Base-by-base conservation (phyloP, 2,888 invertebrate species). In the Acleris sparsana region DNA sequence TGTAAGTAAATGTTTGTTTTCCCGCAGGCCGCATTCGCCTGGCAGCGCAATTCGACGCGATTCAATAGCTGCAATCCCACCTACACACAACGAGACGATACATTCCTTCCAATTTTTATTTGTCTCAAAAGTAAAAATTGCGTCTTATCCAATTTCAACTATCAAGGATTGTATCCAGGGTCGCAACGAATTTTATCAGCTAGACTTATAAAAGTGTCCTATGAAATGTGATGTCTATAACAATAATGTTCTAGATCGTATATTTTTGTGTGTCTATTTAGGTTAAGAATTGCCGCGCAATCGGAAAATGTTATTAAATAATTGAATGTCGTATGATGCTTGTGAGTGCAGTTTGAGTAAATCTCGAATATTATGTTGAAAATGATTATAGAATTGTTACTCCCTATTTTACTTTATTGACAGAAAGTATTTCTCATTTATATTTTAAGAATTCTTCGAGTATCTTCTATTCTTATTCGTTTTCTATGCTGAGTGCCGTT, bases 231-330 rank as follows among this genome's bases (percentile, higher is more conserved):
- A 92, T 92, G 90, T 89, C 84, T 84, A 84, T 87, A 89, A 92
- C 92, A 91, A 92, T 92, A 92, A 92, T 85, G 85, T 90, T 90
- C 90, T 87, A 89, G 88, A 90, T 86, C 67, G 84, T 89, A 88
- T 92, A 91, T 91, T 91, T 92, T 92, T 89, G 88, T 92, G 91
- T 88, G 87, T 91, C 87, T 91, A 86, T 87, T 86, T 86, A 88
- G 85, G 78, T 79, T 91, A 90, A 87, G 88, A 76, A 52, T 75
- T 81, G 79, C 76, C 77, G 76, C 76, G 87, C 89, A 82, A 90
- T 89, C 88, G 92, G 83, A 75, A 89, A 89, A 89, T 91, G 91
- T 92, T 91, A 86, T 80, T 73, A 74, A 80, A 81, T 73, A 49
- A 69, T 66, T 39, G 25, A 57, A 55, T 49, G 46, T 53, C 49